Base-by-base conservation (phyloP, 2,888 invertebrate genomes). In the Phytoseiulus persimilis region DNA sequence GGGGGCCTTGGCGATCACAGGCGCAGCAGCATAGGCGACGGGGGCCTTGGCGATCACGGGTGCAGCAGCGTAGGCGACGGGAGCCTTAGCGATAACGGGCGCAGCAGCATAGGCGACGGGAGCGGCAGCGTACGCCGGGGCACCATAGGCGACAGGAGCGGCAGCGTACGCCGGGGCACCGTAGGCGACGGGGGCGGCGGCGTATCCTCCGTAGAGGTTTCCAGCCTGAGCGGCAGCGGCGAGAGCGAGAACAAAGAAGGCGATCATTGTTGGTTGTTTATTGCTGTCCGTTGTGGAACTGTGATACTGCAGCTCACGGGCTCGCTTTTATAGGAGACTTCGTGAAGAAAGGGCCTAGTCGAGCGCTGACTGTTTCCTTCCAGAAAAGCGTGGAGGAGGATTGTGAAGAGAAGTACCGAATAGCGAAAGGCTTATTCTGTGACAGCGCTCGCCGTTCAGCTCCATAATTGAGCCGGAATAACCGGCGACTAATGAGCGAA, bases 1-100 rank as follows among this genome's bases (percentile, higher is more conserved):
- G 31, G 87, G 87, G 32, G 87, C 87, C 33, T 87, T 87, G 87
- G 87, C 87, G 33, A 87, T 33, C 28, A 87, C 87, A n/a, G 87
- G 87, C 9, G 87, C 87, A 39, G 87, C 87, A 39, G 39, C 39
- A 31, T 84, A 84, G 32, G 39, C 33, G 11, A 87, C 6, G 11
- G 87, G 87, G n/a, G 87, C 87, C 32, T 31, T n/a, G 45, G 87
- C 87, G 32, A 87, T 45, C 1, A 65, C 65, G 65, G 65, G 65
- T 2, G 65, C 65, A 3, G 65, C 65, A 28, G 65, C 65, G 65
- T 65, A 65, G 18, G 65, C 65, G 23, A 31, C 2, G 23, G 84
- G n/a, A 18, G 84, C 84, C 18, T 84, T n/a, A 9, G 84, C 84
- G 1, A 84, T 31, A 31, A 14, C 5, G 83, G 83, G 6, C 11